phyloP scores from a whole-genome alignment of 2,888 invertebrate species.

The Xylocampa areola region DNA sequence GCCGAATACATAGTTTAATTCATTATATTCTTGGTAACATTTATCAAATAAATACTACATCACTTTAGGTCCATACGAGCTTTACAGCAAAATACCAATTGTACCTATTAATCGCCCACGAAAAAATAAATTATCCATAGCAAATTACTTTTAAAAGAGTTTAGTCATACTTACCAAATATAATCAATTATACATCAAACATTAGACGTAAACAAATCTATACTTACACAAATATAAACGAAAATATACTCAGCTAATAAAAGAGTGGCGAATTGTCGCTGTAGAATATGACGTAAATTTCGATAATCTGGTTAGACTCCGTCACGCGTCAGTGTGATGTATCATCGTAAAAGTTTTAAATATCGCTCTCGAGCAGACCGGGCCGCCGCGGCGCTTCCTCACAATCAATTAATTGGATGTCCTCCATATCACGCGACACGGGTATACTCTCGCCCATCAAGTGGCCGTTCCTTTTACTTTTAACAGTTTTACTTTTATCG shows the following conservation, averaged over 20 bases:
- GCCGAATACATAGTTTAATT: slow-evolving; percentile 45
- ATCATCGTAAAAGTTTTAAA: slow-evolving; percentile 64
- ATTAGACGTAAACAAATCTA: slow-evolving; percentile 49
- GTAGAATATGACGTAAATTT: slow-evolving; percentile 25
- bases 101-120: slow-evolving; percentile 23
- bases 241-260: slow-evolving; percentile 34
- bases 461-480: slow-evolving; percentile 68
- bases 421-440: slow-evolving; percentile 70
- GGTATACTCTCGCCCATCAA: slow-evolving; percentile 70
- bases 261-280: slow-evolving; percentile 7
- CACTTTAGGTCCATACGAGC: slow-evolving; percentile 40
- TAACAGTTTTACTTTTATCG: slow-evolving; percentile 49
- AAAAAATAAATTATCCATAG: slow-evolving; percentile 41
- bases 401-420: slow-evolving; percentile 82
- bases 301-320: slow-evolving; percentile 15
- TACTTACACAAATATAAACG: slow-evolving; percentile 45
- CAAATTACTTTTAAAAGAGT: slow-evolving; percentile 46
- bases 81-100: slow-evolving; percentile 38
- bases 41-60: slow-evolving; percentile 37
- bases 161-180: slow-evolving; percentile 64
- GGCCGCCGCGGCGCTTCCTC: slow-evolving; percentile 74
- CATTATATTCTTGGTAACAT: slow-evolving; percentile 41
- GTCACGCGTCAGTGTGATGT: slow-evolving; percentile 38
- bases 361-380: slow-evolving; percentile 85
- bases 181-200: slow-evolving; percentile 59